These are phyloP conservation scores for Pluvianellus socialis DNA, from an alignment of 2,113 vertebrate species.

Conservation along the genomic window DNA sequence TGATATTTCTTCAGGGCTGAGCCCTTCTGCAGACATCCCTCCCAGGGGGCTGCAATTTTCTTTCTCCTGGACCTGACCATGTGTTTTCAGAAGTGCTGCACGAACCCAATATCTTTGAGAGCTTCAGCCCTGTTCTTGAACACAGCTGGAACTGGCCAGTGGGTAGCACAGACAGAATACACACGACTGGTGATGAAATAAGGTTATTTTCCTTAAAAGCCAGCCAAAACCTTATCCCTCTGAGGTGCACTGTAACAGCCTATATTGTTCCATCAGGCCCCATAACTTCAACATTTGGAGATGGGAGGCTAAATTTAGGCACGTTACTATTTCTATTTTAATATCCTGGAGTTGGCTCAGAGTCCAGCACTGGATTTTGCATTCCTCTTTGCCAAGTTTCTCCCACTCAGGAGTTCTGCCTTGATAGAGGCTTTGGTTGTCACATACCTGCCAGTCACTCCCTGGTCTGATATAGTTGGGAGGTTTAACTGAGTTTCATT, in stretches of 20 bases:
- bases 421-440: rapidly evolving
- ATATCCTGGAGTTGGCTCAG: neutral
- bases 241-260: neutral
- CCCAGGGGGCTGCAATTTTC: neutral
- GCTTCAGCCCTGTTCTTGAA: neutral
- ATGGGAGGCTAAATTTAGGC: neutral
- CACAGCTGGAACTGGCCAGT: neutral
- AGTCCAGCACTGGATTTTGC: neutral
- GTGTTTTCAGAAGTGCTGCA: neutral
- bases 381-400: neutral
- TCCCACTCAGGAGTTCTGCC: neutral
- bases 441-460: neutral
- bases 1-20: neutral
- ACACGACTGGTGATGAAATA: neutral
- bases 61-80: neutral
- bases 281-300: neutral
- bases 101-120: neutral
- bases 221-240: neutral
- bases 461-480: neutral
- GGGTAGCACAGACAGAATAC: neutral
- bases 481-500: neutral
- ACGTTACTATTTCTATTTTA: neutral
- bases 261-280: neutral
- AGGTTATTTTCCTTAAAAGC: neutral
- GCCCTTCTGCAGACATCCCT: neutral